Evolutionary conservation across 2,888 invertebrate genomes (phyloP), one percentile per base, ranked within the genome.

Genomic region (Apodemia zela): DNA sequence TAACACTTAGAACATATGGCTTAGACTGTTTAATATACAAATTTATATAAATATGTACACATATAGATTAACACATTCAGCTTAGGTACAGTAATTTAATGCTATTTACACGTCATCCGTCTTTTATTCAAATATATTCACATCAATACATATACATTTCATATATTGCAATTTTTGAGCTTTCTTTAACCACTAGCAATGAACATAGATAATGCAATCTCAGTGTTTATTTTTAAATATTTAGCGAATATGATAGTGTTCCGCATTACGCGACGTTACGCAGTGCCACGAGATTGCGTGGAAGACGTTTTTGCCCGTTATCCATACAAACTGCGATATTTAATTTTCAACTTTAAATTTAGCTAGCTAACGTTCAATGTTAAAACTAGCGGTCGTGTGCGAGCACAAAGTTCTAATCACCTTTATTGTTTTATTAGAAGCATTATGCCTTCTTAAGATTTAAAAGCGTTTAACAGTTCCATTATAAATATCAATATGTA

Each of bases 151-250:
- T n/a, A 65, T 54, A 67, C 74, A 69, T 67, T 66, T 70, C 75
- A 77, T 73, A 75, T 74, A 65, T 72, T 69, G 76, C 80, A 77
- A 77, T 75, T 51, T 8, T 13, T 54, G 73, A 77, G 82, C 82
- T 78, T 81, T 72, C 13, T 42, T 13, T 15, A n/a, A 51, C 11
- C 51, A 21, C 21, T 17, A 17, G 17, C 13, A 25, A 17, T 51
- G 4, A 2, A 13, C 21, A 18, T 51, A 51, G 51, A 51, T 13
- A 51, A 51, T 51, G 51, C 51, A 54, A 54, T 54, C 51, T 54
- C 13, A 18, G 3, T 54, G 6, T 42, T 42, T n/a, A 42, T 42
- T 42, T 15, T 42, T n/a, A 15, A 42, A 42, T 15, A 15, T 42
- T 42, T 38, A 11, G 13, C 11, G 13, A 38, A 10, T 38, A 2